Percentiles rank a stretch among this genome's conserved stretches.
Conservation (phyloP, 2,888 invertebrate genomes). For the Invenusta paracnida region DNA sequence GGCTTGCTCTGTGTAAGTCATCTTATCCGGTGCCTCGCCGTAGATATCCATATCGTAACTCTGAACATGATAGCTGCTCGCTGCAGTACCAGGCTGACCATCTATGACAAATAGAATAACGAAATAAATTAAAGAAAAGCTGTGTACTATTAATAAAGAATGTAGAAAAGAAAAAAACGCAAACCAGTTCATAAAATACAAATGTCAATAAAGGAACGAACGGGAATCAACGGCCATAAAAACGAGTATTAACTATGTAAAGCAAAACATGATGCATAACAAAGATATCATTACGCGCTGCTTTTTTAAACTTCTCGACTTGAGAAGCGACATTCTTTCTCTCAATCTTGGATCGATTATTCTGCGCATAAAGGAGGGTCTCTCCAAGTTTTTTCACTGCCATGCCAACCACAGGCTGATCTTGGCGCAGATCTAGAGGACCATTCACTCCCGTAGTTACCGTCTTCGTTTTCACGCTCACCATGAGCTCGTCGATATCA, state of each 20-base stretch:
- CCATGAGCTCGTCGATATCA: background rate
- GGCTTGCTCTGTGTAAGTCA: constrained; percentile 81
- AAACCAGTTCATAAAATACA: background rate
- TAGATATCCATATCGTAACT: constrained; percentile 61
- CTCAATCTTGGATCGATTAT: constrained; percentile 10
- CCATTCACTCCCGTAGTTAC: background rate
- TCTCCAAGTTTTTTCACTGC: background rate
- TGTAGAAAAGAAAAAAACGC: background rate
- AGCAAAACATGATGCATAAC: too few species aligned
- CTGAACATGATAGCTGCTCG: constrained; percentile 57
- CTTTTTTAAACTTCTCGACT: background rate
- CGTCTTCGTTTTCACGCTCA: background rate
- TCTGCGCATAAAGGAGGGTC: background rate
- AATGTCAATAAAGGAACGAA: background rate
- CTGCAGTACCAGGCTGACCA: constrained; percentile 55
- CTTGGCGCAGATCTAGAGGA: background rate
- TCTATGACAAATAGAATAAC: constrained; percentile 39
- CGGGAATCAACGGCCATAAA: too few species aligned
- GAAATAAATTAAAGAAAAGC: too few species aligned
- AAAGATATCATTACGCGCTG: background rate
- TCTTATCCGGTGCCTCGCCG: constrained; percentile 64
- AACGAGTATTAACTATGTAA: too few species aligned
- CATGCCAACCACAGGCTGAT: background rate
- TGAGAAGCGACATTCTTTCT: background rate
- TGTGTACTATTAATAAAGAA: too few species aligned